Evolutionary conservation across 2,888 invertebrate species (phyloP).

Genomic region (Labia minor): DNA sequence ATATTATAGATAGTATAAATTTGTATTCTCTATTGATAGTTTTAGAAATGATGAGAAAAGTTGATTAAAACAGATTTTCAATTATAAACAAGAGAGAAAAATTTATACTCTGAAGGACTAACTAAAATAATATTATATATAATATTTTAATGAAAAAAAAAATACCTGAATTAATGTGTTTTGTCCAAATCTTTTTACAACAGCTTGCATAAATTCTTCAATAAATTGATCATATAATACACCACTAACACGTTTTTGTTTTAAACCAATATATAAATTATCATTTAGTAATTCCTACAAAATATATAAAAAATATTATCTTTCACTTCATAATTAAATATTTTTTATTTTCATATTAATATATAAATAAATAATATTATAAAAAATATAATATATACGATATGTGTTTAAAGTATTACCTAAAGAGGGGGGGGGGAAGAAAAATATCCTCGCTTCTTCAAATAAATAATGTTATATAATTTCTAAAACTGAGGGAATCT

Average conservation of each 20-base stretch:
- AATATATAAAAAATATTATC: slow-evolving; percentile 25
- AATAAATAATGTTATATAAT: too few species aligned
- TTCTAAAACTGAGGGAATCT: too few species aligned
- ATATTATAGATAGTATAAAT: neutral
- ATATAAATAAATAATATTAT: neutral
- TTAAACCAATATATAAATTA: slow-evolving; percentile 86
- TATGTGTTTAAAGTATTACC: too few species aligned
- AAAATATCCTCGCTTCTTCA: too few species aligned
- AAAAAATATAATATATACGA: neutral
- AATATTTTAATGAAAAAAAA: neutral
- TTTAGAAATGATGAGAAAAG: too few species aligned
- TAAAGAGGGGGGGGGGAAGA: too few species aligned
- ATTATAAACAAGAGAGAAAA: too few species aligned
- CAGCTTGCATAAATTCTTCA: slow-evolving; percentile 95
- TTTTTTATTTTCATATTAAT: too few species aligned
- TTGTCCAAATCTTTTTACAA: slow-evolving; percentile 75
- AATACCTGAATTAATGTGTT: slow-evolving; percentile 60
- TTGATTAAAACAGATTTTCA: too few species aligned
- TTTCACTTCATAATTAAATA: too few species aligned
- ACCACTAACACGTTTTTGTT: slow-evolving; percentile 75
- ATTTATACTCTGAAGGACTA: too few species aligned
- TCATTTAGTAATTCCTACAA: slow-evolving; percentile 72
- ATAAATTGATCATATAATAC: slow-evolving; percentile 82
- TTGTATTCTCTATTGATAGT: too few species aligned
- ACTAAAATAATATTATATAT: neutral